A percentile compares a stretch with the other conserved stretches of the same genome.
Conservation (phyloP, 2,113 vertebrate genomes). For the Lophura nycthemera region DNA sequence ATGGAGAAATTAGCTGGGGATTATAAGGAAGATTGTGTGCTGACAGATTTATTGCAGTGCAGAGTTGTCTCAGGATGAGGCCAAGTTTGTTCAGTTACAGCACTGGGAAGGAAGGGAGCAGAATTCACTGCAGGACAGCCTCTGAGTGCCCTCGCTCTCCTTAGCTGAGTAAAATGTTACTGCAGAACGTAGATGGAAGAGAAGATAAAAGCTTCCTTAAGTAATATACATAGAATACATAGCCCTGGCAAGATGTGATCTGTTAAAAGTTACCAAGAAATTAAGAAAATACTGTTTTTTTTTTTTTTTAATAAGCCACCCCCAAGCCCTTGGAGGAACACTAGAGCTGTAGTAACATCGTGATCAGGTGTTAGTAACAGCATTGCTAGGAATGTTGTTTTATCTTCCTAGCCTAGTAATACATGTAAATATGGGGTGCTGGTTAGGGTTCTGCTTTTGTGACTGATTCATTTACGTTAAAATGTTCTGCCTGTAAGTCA, state of each 20-base stretch:
- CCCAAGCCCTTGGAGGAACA: accelerated
- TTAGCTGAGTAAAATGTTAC: neutral
- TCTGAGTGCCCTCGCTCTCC: neutral
- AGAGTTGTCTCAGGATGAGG: neutral
- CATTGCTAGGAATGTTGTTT: neutral
- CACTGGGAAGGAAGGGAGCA: neutral
- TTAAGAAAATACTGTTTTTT: neutral
- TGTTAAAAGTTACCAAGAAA: neutral
- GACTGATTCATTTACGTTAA: too few relatives aligned
- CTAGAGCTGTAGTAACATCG: neutral
- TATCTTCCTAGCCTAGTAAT: neutral
- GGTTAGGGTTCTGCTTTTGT: neutral
- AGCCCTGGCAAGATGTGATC: neutral
- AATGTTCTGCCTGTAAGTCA: neutral
- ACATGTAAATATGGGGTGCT: neutral
- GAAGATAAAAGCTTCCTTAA: neutral
- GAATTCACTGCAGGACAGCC: accelerated
- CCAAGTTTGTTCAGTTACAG: neutral
- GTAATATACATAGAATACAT: neutral
- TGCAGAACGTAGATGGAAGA: neutral
- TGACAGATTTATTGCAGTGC: neutral
- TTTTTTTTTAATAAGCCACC: neutral
- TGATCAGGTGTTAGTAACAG: neutral
- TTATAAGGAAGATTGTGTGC: neutral
- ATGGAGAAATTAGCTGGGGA: neutral